Conservation (phyloP, 2,113 vertebrate genomes). For the Eonycteris spelaea region DNA sequence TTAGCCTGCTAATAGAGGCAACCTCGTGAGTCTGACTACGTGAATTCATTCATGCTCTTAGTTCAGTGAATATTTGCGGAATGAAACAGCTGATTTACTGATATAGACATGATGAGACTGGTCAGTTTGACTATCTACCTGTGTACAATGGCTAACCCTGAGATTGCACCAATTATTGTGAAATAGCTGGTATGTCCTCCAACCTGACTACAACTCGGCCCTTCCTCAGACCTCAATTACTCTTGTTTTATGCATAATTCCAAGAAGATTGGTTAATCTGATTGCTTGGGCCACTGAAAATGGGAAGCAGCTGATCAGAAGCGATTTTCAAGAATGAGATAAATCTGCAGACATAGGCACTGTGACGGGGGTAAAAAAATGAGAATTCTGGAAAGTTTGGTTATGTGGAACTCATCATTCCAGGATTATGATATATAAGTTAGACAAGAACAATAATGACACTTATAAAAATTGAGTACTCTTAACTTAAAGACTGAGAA, state of each 20-base stretch:
- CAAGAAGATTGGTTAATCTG: not conserved
- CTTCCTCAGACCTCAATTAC: not conserved
- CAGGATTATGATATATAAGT: not conserved
- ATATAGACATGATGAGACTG: not conserved
- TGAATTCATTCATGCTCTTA: not conserved
- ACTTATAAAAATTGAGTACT: not conserved
- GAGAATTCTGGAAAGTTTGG: slow-evolving; percentile 9
- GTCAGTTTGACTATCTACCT: not conserved
- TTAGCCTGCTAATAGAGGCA: not conserved
- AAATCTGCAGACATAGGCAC: not conserved
- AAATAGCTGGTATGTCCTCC: not conserved
- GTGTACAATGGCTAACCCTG: not conserved
- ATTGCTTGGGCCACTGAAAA: not conserved
- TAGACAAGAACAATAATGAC: not conserved
- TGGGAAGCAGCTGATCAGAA: slow-evolving; percentile 6
- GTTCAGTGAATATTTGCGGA: slow-evolving; percentile 5
- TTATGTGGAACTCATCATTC: not conserved
- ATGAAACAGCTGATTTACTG: not conserved
- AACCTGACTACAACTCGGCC: not conserved
- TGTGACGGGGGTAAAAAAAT: not conserved
- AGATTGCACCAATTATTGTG: not conserved
- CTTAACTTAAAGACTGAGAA: slow-evolving; percentile 12
- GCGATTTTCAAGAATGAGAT: not conserved
- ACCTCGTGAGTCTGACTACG: not conserved
- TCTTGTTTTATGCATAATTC: slow-evolving; percentile 32